Conservation (phyloP, 2,113 vertebrate species). For the Arothron firmamentum region DNA sequence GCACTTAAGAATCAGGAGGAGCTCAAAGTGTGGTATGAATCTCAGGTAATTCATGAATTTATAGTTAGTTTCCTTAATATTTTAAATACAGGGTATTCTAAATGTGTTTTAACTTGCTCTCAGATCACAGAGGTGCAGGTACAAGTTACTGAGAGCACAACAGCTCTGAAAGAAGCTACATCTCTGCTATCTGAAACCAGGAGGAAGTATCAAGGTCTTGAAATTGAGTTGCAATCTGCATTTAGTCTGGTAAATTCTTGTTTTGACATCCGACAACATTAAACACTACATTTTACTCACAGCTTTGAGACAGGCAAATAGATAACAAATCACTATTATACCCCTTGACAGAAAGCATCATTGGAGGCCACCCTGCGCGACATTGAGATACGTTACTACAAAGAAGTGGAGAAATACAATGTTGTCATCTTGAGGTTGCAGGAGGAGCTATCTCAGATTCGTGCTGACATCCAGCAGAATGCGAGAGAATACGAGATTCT, state of each 20-base stretch:
- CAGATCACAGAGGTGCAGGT: slow-evolving; percentile 72
- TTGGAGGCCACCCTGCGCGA: slow-evolving; percentile 79
- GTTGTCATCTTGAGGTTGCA: slow-evolving; percentile 74
- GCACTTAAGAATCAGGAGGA: slow-evolving; percentile 83
- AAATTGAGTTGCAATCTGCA: slow-evolving; percentile 85
- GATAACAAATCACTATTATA: too few species aligned
- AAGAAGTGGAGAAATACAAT: slow-evolving; percentile 80
- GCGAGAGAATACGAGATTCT: slow-evolving; percentile 79
- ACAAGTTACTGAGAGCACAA: slow-evolving; percentile 73
- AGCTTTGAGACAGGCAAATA: too few species aligned
- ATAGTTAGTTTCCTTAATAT: too few species aligned
- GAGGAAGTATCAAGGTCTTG: slow-evolving; percentile 75
- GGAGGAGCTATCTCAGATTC: slow-evolving; percentile 76
- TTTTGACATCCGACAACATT: too few species aligned
- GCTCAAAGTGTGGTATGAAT: slow-evolving; percentile 79
- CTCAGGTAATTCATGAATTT: slow-evolving; percentile 67
- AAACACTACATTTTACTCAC: not conserved
- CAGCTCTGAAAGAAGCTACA: slow-evolving; percentile 77
- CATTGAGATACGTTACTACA: slow-evolving; percentile 65
- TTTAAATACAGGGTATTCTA: too few species aligned
- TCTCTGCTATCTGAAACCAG: slow-evolving; percentile 72
- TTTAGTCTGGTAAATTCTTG: slow-evolving; percentile 77
- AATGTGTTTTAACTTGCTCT: slow-evolving; percentile 49
- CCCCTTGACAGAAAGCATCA: slow-evolving; percentile 74
- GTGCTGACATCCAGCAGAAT: slow-evolving; percentile 72